A percentile compares a stretch with the other conserved stretches of the same genome.
Conservation (phyloP, 1,140 invertebrate genomes). For the Psilanteris sp. region DNA sequence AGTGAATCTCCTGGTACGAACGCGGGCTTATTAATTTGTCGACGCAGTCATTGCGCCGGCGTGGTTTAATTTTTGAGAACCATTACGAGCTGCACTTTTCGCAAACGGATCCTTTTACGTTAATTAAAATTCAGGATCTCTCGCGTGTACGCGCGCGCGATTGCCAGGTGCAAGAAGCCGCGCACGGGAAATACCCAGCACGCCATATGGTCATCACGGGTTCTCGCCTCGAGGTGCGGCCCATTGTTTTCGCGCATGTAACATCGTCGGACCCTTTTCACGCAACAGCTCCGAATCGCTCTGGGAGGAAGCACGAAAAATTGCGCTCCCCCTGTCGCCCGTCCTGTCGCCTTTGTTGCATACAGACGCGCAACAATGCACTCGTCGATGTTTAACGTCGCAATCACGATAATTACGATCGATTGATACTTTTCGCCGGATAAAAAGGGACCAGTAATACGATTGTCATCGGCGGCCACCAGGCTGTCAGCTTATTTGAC, state of each 20-base stretch:
- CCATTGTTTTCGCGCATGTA: constrained; percentile 47
- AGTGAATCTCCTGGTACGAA: no score
- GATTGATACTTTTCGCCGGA: constrained; percentile 47
- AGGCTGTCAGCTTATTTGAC: no score
- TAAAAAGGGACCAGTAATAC: constrained; percentile 32
- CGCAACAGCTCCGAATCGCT: constrained; percentile 6
- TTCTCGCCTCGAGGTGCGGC: constrained; percentile 49
- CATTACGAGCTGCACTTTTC: constrained; percentile 2
- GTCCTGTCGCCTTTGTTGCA: constrained; percentile 16
- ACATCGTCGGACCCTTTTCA: constrained; percentile 44
- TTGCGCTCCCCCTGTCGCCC: constrained; percentile 3
- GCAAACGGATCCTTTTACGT: constrained; percentile 12
- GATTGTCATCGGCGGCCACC: no score
- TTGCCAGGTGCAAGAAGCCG: constrained; percentile 45
- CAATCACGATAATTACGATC: constrained; percentile 40
- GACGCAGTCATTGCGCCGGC: no score
- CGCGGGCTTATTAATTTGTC: no score
- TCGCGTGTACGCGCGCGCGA: constrained; percentile 27
- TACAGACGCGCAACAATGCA: constrained; percentile 43
- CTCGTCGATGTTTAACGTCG: constrained; percentile 43
- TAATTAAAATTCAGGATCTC: constrained; percentile 10
- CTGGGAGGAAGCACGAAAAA: constrained; percentile 34
- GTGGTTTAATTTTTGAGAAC: no score
- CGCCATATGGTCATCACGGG: constrained; percentile 56
- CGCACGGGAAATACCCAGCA: constrained; percentile 37